phyloP scores from a whole-genome alignment of 2,113 vertebrate genomes.

The Hippocampus mohnikei region DNA sequence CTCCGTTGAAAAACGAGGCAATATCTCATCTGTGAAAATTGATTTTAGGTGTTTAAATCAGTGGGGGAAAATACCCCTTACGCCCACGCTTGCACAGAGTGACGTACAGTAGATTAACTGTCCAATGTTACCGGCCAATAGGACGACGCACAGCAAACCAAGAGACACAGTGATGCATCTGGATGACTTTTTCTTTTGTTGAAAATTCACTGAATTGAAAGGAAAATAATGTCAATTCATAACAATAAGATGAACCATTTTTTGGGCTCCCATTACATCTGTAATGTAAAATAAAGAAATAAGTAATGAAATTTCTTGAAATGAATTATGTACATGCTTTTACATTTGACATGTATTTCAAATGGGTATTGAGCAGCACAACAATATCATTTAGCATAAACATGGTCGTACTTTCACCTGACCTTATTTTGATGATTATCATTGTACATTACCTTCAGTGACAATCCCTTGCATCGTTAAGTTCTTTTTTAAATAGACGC shows the following conservation, averaged over 20 bases:
- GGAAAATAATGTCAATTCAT: not conserved
- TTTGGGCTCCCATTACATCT: not conserved
- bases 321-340: not conserved
- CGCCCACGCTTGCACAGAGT: not conserved
- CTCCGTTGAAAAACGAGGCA: not conserved
- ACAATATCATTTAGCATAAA: not conserved
- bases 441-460: slow-evolving; percentile 18
- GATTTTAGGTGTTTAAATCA: not conserved
- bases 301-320: not conserved
- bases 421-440: not conserved
- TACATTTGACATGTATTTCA: not conserved
- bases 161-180: slow-evolving; percentile 18
- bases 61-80: not conserved
- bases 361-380: not conserved
- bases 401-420: not conserved
- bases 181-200: not conserved
- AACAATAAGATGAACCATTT: not conserved
- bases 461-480: slow-evolving; percentile 4
- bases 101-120: slow-evolving; percentile 43
- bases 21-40: slow-evolving; percentile 27
- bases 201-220: slow-evolving; percentile 4
- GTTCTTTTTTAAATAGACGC: not conserved
- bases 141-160: slow-evolving; percentile 22
- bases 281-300: not conserved
- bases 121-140: slow-evolving; percentile 39